Evolutionary conservation across 1,140 invertebrate genomes (phyloP), one percentile per base, ranked within the genome.

Genomic region (Wasmannia auropunctata): DNA sequence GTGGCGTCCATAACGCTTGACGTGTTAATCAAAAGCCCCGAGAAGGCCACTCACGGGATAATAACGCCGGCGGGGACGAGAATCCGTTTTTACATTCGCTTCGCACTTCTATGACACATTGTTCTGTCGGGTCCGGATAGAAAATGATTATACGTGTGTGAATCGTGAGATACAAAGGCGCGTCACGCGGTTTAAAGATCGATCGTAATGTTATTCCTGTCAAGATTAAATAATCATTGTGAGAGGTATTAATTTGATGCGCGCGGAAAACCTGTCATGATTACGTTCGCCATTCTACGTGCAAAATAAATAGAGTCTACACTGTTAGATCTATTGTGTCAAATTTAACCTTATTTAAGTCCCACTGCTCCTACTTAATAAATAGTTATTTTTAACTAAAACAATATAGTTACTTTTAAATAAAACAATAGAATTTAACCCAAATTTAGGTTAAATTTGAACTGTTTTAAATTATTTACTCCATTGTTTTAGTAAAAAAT

Each of bases 21-120:
- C 56, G 40, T 77, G 69, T 85, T 85, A 77, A 77, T 77, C 81
- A 62, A 84, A 51, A 85, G 69, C 72, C 19, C 31, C 31, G 72
- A 77, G 69, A 63, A 54, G 77, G 72, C 46, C 60, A 76, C 14
- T 72, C 72, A 43, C 58, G 43, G n/a, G 43, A 77, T 75, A 62
- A 84, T 62, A 62, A 49, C 56, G 31, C 58, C 54, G 72, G 22
- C 16, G 43, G 60, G n/a, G 22, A 25, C 34, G 60, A 28, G 56
- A 63, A 76, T 85, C 25, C 72, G 19, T 76, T 77, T 77, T 85
- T 76, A 76, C 69, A 76, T 63, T 83, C 54, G 49, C 25, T 40
- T 28, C 51, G 60, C 51, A 22, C 54, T 54, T 40, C 72, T 60
- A 84, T 74, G 67, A 46, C 25, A 54, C 72, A 65, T 84, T 60